Evolutionary conservation across 2,888 invertebrate species (phyloP), one percentile per base, ranked within the genome.

Genomic region (Steinernema hermaphroditum): DNA sequence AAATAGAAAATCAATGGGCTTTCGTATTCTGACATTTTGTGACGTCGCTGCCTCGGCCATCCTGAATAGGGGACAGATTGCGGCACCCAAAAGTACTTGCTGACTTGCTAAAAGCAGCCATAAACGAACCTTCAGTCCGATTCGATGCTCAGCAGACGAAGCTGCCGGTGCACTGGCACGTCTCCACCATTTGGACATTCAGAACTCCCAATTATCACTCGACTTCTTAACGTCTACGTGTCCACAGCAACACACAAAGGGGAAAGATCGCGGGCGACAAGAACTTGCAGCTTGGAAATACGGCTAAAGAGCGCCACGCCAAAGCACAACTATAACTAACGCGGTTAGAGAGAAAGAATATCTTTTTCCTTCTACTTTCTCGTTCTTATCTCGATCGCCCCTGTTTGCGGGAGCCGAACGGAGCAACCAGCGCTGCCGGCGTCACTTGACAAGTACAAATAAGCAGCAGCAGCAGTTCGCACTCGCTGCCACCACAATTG

Each of bases 381-480:
- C 62, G 27, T 62, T 29, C 62, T 62, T 62, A 62, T 62, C 62
- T 50, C 54, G 22, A 54, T 54, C 54, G 14, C 49, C 54, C 54
- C 62, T 62, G 62, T 32, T 62, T 32, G 62, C 32, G 62, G 34
- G 62, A 22, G 32, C 9, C 62, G 32, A 46, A 16, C 43, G 9
- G 22, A 46, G n/a, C n/a, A 62, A 62, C 54, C 54, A 54, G 62
- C 62, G 62, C 62, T 16, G 32, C 32, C 32, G n/a, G 62, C 62
- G 62, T 62, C 62, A 62, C 62, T 62, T 62, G 62, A 62, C 62
- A 62, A 62, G 62, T 62, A 27, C 62, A 62, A 62, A 62, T 62
- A 62, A 29, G 62, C 62, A 62, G 62, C 62, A 32, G 62, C 62
- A 62, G 62, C 62, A 32, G 22, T 50, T 22, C 50, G 22, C 22